phyloP scores from a whole-genome alignment of 1,140 invertebrate genomes.

The Acromyrmex charruanus region DNA sequence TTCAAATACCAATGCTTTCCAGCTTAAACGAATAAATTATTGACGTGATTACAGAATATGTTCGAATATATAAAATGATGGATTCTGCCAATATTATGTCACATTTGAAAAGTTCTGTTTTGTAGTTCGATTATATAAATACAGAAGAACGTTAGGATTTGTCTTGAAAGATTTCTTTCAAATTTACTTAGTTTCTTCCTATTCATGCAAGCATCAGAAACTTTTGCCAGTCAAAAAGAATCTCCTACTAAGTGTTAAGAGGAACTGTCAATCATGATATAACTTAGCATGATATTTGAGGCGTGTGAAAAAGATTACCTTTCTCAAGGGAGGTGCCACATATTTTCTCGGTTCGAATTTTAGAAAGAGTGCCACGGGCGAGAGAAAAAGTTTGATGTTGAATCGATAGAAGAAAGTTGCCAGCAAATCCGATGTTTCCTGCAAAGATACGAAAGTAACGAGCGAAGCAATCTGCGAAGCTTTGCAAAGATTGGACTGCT shows the following conservation, averaged over 20 bases:
- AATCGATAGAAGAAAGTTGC: conserved; percentile 50
- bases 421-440: conserved; percentile 50
- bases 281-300: conserved; percentile 31
- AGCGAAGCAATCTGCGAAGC: conserved; percentile 52
- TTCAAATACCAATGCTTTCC: neutral
- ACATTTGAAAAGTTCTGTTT: neutral
- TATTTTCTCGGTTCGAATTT: conserved; percentile 25
- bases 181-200: neutral
- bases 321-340: neutral
- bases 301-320: conserved; percentile 16
- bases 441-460: conserved; percentile 62
- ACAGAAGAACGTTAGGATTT: neutral
- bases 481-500: conserved; percentile 33
- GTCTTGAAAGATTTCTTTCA: neutral
- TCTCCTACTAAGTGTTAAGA: conserved; percentile 24
- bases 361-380: neutral
- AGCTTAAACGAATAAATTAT: conserved; percentile 24
- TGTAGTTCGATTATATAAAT: too few species aligned
- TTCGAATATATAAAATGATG: neutral
- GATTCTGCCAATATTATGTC: neutral
- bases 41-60: neutral
- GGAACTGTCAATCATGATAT: conserved; percentile 29
- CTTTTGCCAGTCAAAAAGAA: neutral
- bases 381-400: conserved; percentile 56
- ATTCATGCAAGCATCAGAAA: neutral